Conservation (phyloP, 2,888 invertebrate genomes). For the Rhimphoctona megacephalus region DNA sequence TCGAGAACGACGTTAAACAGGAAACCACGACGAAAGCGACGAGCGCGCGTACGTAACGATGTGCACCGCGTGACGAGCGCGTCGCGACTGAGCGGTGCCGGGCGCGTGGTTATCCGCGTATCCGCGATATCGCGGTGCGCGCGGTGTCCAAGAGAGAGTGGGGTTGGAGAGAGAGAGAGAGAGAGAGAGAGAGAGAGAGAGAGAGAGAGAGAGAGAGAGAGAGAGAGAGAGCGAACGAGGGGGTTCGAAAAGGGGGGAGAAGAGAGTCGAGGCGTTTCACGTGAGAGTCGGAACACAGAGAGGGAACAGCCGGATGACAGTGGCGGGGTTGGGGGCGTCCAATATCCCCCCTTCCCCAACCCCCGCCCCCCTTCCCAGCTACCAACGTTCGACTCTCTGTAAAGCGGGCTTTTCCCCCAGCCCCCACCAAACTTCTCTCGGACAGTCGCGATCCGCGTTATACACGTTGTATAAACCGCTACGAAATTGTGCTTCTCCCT, state of each 20-base stretch:
- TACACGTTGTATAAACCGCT: constrained; percentile 70
- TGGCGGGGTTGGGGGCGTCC: constrained; percentile 53
- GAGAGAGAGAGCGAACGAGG: constrained; percentile 69
- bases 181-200: constrained; percentile 72
- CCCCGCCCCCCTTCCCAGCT: too few relatives aligned
- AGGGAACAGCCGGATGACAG: constrained; percentile 41
- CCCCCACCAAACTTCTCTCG: constrained; percentile 70
- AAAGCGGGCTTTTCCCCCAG: constrained; percentile 75
- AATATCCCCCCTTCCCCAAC: constrained; percentile 49
- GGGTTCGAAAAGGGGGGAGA: constrained; percentile 34
- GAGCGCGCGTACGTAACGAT: constrained; percentile 77
- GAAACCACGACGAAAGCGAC: constrained; percentile 73
- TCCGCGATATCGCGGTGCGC: constrained; percentile 72
- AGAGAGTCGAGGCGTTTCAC: constrained; percentile 49
- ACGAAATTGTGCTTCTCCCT: constrained; percentile 80
- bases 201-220: constrained; percentile 61
- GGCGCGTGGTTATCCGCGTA: constrained; percentile 78
- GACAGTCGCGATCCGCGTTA: constrained; percentile 65
- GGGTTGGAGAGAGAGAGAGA: constrained; percentile 65
- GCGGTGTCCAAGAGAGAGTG: constrained; percentile 68
- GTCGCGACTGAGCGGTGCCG: constrained; percentile 84
- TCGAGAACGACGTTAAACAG: constrained; percentile 42
- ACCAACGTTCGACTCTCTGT: constrained; percentile 54
- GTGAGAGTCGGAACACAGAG: constrained; percentile 72
- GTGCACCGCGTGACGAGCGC: constrained; percentile 84